Percentiles rank a stretch among this genome's conserved stretches.
phyloP scores from a whole-genome alignment of 1,140 invertebrate genomes.

The Ooceraea biroi region DNA sequence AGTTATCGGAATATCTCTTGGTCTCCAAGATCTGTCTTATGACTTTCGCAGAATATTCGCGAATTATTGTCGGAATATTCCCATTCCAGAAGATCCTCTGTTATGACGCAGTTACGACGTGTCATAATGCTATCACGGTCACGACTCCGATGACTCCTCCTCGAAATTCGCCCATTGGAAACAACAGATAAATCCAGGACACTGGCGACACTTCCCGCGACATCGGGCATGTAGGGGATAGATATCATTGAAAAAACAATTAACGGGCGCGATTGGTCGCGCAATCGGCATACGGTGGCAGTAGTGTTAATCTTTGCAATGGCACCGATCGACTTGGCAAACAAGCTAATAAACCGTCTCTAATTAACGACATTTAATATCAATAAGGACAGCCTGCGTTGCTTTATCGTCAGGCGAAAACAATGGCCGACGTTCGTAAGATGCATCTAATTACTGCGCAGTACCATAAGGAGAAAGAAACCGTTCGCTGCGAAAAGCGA shows the following conservation, averaged over 20 bases:
- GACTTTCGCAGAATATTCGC: background rate
- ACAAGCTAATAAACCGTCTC: constrained; percentile 59
- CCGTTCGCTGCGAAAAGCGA: background rate
- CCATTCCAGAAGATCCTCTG: too few species aligned
- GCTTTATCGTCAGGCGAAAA: constrained; percentile 56
- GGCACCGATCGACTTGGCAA: constrained; percentile 33
- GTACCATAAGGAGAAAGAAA: background rate
- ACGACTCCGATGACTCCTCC: background rate
- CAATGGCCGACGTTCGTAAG: constrained; percentile 45
- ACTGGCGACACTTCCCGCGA: constrained; percentile 31
- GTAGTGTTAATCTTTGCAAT: constrained; percentile 40
- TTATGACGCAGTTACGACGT: background rate
- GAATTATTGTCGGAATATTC: constrained; percentile 2
- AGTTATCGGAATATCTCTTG: background rate
- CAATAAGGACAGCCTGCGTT: constrained; percentile 15
- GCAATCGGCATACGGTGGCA: constrained; percentile 52
- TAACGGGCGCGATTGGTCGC: constrained; percentile 47
- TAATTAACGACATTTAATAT: constrained; percentile 67
- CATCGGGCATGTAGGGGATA: background rate
- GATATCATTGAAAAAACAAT: constrained; percentile 62
- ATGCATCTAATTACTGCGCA: constrained; percentile 43
- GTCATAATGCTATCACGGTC: background rate
- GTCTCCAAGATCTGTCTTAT: background rate
- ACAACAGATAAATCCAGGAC: constrained; percentile 11
- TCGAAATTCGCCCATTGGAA: background rate